Conservation (phyloP, 2,797 vertebrate species). For the Chloroceryle inda region DNA sequence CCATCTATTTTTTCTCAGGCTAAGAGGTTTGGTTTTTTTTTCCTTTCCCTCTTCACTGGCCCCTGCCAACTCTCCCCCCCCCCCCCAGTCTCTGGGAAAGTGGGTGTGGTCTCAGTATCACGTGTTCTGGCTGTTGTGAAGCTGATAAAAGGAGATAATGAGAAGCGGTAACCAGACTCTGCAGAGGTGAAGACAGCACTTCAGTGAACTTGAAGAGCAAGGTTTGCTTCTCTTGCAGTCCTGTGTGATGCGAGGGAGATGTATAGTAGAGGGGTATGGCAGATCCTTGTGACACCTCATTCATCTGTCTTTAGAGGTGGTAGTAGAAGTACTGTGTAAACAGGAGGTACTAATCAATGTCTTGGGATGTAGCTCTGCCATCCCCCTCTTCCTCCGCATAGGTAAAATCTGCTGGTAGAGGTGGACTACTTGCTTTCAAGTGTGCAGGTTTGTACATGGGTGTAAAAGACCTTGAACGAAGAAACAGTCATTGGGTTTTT, state of each 20-base stretch:
- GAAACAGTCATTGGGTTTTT: neutral
- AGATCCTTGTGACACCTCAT: neutral
- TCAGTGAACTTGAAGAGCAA: neutral
- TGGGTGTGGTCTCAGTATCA: neutral
- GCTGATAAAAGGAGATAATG: neutral
- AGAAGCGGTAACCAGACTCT: neutral
- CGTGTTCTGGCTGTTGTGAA: neutral
- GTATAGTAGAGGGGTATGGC: neutral
- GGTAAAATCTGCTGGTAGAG: neutral
- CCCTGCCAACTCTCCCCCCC: neutral
- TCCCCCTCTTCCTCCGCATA: neutral
- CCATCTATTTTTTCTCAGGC: neutral
- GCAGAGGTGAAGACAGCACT: neutral
- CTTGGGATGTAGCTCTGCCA: neutral
- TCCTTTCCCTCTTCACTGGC: neutral
- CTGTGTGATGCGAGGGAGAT: fast-evolving
- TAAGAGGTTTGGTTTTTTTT: neutral
- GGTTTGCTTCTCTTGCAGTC: neutral
- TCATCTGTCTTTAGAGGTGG: neutral
- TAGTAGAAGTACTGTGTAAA: neutral
- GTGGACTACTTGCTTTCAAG: neutral
- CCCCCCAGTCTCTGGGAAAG: neutral
- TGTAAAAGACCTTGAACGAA: neutral
- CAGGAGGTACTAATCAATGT: fast-evolving
- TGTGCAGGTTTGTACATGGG: neutral